Evolutionary conservation across 1,140 invertebrate genomes (phyloP).

Genomic region (Pinna nobilis): DNA sequence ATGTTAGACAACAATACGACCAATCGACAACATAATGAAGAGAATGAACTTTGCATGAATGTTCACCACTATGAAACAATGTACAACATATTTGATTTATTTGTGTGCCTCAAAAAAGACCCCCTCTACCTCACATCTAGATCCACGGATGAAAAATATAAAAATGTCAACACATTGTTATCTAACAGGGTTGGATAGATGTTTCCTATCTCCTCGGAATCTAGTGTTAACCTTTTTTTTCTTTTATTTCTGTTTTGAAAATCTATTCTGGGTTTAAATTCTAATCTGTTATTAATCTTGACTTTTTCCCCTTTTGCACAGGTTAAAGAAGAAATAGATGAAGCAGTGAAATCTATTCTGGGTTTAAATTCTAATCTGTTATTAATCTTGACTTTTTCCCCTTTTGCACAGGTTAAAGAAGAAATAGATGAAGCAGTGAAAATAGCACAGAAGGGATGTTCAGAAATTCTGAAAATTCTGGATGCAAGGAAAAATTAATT

Average conservation of each 20-base stretch:
- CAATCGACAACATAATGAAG: too few species aligned
- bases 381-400: constrained; percentile 4
- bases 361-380: not conserved
- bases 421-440: constrained; percentile 61
- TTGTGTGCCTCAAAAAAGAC: too few species aligned
- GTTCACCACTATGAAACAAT: too few species aligned
- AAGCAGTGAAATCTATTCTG: constrained; percentile 34
- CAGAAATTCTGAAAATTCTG: constrained; percentile 61
- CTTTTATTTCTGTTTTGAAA: not conserved
- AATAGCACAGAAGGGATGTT: constrained; percentile 59
- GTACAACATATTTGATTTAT: too few species aligned
- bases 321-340: constrained; percentile 59
- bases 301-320: constrained; percentile 41
- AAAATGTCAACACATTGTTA: not conserved
- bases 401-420: constrained; percentile 54
- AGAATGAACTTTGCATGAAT: too few species aligned
- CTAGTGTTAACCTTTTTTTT: not conserved
- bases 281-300: not conserved
- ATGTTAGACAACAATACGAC: too few species aligned
- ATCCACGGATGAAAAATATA: not conserved
- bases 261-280: not conserved
- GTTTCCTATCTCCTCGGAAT: not conserved
- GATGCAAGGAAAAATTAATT: constrained; percentile 55
- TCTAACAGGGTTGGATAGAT: not conserved
- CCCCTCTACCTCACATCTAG: too few species aligned